These are phyloP conservation scores for Macrochelys suwanniensis DNA, from an alignment of 2,797 vertebrate species.

Conservation along the genomic window DNA sequence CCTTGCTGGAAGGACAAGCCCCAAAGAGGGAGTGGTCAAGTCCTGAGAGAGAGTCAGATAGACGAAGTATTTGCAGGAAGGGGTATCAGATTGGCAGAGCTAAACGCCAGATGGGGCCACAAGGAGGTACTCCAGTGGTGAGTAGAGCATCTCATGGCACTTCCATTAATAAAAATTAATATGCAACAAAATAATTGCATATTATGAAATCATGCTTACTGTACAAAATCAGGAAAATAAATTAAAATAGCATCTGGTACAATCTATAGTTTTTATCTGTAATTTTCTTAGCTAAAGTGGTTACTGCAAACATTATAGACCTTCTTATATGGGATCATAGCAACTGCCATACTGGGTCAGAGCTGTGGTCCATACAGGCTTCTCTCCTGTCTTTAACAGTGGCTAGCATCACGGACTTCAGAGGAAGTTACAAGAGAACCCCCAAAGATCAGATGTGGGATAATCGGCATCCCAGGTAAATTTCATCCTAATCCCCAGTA, in stretches of 20 bases:
- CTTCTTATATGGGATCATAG: neutral
- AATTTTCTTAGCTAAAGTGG: neutral
- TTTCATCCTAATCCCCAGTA: neutral
- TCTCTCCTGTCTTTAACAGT: neutral
- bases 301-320: neutral
- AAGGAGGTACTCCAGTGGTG: neutral
- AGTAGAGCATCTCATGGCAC: neutral
- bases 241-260: neutral
- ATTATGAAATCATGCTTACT: neutral
- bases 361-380: neutral
- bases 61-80: neutral
- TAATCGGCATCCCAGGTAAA: neutral
- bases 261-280: neutral
- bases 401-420: neutral
- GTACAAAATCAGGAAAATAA: neutral
- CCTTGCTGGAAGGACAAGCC: neutral
- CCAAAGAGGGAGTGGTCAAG: too few relatives aligned
- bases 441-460: neutral
- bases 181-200: neutral
- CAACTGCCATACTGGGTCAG: neutral
- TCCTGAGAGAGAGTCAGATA: too few relatives aligned
- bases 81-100: too few relatives aligned
- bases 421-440: neutral
- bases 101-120: too few relatives aligned
- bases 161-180: neutral